Base-by-base conservation (phyloP, 2,888 invertebrate species). In the Lithodes maja region DNA sequence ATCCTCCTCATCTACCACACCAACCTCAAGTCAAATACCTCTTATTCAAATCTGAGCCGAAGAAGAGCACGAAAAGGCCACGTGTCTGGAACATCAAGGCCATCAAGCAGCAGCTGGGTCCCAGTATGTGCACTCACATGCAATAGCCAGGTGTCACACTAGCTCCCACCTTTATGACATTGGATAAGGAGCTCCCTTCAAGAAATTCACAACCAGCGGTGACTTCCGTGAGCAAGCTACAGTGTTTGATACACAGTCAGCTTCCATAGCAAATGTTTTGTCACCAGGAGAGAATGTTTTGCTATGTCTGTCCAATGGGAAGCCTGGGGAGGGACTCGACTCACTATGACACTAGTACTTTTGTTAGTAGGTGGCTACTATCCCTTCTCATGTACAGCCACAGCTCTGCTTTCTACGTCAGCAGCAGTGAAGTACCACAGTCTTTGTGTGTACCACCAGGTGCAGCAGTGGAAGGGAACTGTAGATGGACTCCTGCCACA, bases 31-130 rank as follows among this genome's bases (percentile, higher is more conserved):
- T 49, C 33, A 50, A 33, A 80, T 7, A n/a, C 7, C 33, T 15
- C 7, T 17, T 53, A 9, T 80, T 15, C 53, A 9, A 9, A 33
- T 0, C 33, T 33, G 33, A 33, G 33, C 33, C 33, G 33, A 33
- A 33, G 33, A 3, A 80, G 50, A 53, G 15, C 15, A 49, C 80
- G 15, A 80, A 80, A 52, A 80, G 50, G 52, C 15, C 52, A 17
- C 33, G 80, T 15, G 53, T 50, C 80, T 80, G 80, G 80, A 80
- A 80, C 33, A 80, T 80, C 80, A 80, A 80, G 80, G 53, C 50
- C n/a, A 7, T 50, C 33, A 80, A 80, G 80, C 33, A 17, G 52
- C 49, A 17, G n/a, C 9, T 80, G 52, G 80, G 80, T 80, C 33
- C 80, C 33, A 80, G 49, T 15, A n/a, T 80, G 49, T 80, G 52